Evolutionary conservation across 2,797 vertebrate genomes (phyloP), one percentile per base, ranked within the genome.

Genomic region (Cottoperca gobio): DNA sequence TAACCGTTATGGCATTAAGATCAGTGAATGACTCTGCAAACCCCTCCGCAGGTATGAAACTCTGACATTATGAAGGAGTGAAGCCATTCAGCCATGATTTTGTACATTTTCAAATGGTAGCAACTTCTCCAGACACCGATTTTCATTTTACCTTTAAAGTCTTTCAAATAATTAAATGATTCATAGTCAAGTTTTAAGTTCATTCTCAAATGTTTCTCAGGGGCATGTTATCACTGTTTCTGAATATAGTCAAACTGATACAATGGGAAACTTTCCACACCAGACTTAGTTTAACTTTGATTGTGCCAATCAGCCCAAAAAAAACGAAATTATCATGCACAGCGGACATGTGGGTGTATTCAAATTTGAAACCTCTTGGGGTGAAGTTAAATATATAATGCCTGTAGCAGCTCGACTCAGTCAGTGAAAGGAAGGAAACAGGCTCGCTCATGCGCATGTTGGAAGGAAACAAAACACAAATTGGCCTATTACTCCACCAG

Each of bases 11-110:
- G n/a, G 23, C 70, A 43, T 76, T 81, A 76, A 61, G 78, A 86
- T 83, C 78, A 67, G 75, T 84, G 58, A 87, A 78, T 69, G 77
- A 85, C 86, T 86, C 68, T 28, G 55, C 55, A 65, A 73, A 66
- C 55, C 53, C 50, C 69, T 46, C 73, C 8, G 24, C 52, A 46
- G 54, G 73, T 79, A 46, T 37, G 48, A 83, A 74, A 79, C 75
- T 76, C 67, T 76, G 74, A 82, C 82, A 78, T 84, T 50, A 78
- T 74, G 66, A 73, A 81, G 50, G 60, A 85, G 55, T 19, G 48
- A 43, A 79, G 55, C 23, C 62, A 78, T 71, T 84, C 80, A 81
- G 72, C 74, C 78, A 49, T 73, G 76, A 74, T 76, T 86, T 54
- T 83, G 58, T 48, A 57, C 43, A 67, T 73, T 64, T 78, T 79